Evolutionary conservation across 2,888 invertebrate genomes (phyloP), one percentile per base, ranked within the genome.

Genomic region (Drosophila lacicola): DNA sequence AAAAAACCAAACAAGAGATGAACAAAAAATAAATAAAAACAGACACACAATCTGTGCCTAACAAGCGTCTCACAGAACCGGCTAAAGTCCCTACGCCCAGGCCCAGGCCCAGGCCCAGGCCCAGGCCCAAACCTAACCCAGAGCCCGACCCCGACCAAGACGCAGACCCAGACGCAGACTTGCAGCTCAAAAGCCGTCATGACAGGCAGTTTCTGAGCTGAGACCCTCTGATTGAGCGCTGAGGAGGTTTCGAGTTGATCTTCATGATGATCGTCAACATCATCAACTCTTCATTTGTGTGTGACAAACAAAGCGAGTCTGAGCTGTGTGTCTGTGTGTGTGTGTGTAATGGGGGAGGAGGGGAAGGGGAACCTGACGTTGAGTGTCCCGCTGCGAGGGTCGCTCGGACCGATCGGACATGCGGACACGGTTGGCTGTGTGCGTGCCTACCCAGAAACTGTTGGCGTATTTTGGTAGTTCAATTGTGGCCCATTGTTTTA

Each of bases 391-490:
- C 84, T 76, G 84, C 29, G 76, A 83, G 76, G 89, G 83, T 65
- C 57, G 60, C 45, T 42, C 11, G 45, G 49, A 56, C 68, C 56
- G 66, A 63, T 62, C 55, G 49, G 46, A 25, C 45, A 45, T 21
- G 36, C 53, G 46, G 42, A 29, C 29, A 14, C 57, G 39, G 58
- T 25, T 29, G 53, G 50, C 42, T 33, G 21, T 75, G 80, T 87
- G 84, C 81, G 87, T 84, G 87, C 84, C 62, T 76, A 84, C 55
- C 67, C 72, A 72, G 88, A 89, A 89, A 70, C 36, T 61, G 47
- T 67, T 74, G 72, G 85, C 90, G 85, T 86, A 86, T 88, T 88
- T 82, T 86, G 85, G 85, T 89, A 86, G 85, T 86, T 89, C 72
- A 89, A 89, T 82, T 88, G 74, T 74, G 66, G 70, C 63, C 74